Evolutionary conservation across 1,140 invertebrate species (phyloP).

Genomic region (Drosophila lowei): DNA sequence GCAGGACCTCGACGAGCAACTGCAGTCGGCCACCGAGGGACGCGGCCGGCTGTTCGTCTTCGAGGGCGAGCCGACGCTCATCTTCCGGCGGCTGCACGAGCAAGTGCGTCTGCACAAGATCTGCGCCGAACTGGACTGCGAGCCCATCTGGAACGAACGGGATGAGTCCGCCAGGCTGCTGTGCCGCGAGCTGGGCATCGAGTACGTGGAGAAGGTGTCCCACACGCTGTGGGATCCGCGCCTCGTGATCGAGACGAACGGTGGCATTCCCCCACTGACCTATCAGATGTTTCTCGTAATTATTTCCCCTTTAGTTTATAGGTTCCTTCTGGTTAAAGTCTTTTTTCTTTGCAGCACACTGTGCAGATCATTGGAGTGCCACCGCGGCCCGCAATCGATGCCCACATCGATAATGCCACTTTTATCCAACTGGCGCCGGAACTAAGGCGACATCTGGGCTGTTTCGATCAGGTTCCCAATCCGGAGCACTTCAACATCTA

Average conservation of each 20-base stretch:
- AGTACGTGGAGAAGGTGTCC: conserved; percentile 86
- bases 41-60: conserved; percentile 85
- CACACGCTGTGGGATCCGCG: conserved; percentile 90
- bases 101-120: conserved; percentile 85
- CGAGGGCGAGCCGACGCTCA: conserved; percentile 86
- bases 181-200: conserved; percentile 85
- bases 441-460: conserved; percentile 83
- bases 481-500: conserved; percentile 86
- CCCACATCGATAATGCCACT: conserved; percentile 84
- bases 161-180: conserved; percentile 86
- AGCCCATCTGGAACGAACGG: conserved; percentile 87
- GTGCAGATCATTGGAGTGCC: conserved; percentile 86
- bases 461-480: conserved; percentile 84
- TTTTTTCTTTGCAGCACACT: conserved; percentile 83
- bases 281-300: conserved; percentile 89
- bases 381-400: conserved; percentile 84
- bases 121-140: conserved; percentile 89
- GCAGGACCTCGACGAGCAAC: conserved; percentile 87
- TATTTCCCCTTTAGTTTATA: no score
- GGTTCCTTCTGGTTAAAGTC: no score
- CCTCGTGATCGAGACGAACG: conserved; percentile 87
- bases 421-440: conserved; percentile 84
- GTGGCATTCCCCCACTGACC: conserved; percentile 88
- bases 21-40: conserved; percentile 84
- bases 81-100: conserved; percentile 86